Base-by-base conservation (phyloP, 2,797 vertebrate species). In the Petrocephalus schoutedeni region DNA sequence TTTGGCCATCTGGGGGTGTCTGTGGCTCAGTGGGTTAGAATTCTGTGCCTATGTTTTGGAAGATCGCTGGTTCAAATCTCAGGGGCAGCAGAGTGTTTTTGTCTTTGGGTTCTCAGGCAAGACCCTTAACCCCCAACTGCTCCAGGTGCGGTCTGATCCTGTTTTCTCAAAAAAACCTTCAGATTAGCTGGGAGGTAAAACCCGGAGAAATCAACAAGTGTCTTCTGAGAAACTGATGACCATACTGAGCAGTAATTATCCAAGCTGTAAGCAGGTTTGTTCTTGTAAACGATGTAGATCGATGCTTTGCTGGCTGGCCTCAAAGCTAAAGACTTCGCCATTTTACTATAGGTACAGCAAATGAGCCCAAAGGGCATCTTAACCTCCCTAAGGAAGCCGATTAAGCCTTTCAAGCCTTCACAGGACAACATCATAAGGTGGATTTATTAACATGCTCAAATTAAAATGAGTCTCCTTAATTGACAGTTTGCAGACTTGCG, bases 361-460 rank as follows among this genome's bases (percentile, higher is more conserved):
- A 41, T 59, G 28, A 58, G 54, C 28, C 84, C 19, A 10, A 86
- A 19, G 84, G 32, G 2, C 12, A 10, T 21, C 84, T 9, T 58
- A 85, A 41, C 19, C 14, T 2, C 16, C 2, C 36, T 19, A 16
- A 45, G 45, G 82, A 86, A 59, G 32, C 28, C 5, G 16, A 85
- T 59, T 36, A 49, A 82, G n/a, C 16, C 57, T 23, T 64, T 54
- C 49, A 36, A 36, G n/a, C 56, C 61, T 19, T 88, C 10, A 28
- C 12, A 57, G 19, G 57, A 12, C 57, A 16, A 36, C 56, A 87
- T 51, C 49, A 45, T 64, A 64, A 87, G 74, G 7, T 23, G 57
- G 71, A 82, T 87, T 89, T 87, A 87, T 89, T 87, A 87, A 83
- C 74, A 32, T 41, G 36, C 57, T 9, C 67, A 83, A 82, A 87